These are phyloP conservation scores for Tautogolabrus adspersus DNA, from an alignment of 2,113 vertebrate genomes.

Conservation along the genomic window DNA sequence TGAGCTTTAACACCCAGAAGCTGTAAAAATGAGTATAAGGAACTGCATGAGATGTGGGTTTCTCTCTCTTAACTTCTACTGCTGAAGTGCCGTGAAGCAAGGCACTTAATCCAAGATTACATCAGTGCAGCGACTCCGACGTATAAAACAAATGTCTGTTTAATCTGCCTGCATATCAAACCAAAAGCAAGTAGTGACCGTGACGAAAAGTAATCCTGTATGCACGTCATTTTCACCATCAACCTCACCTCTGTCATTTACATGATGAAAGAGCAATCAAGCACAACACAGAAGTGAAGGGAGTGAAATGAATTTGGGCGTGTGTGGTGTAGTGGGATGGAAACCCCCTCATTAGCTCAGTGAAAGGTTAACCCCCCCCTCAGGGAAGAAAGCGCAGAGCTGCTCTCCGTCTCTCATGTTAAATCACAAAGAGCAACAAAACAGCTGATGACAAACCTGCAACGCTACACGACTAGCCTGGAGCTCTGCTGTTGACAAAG, in stretches of 20 bases:
- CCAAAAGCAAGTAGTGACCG: constrained; percentile 1
- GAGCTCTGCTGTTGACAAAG: constrained; percentile 10
- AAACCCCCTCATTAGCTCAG: constrained; percentile 19
- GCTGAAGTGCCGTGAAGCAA: constrained; percentile 54
- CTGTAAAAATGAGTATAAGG: constrained; percentile 16
- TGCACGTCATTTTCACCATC: background rate
- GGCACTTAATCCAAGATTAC: constrained; percentile 53
- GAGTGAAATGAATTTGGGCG: background rate
- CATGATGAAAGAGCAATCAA: constrained; percentile 26
- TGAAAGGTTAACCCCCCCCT: constrained; percentile 6
- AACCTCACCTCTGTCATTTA: constrained; percentile 4
- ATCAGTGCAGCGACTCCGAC: constrained; percentile 20
- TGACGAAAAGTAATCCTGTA: background rate
- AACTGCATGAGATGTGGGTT: constrained; percentile 7
- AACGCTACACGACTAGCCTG: background rate
- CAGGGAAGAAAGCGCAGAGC: background rate
- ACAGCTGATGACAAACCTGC: constrained; percentile 17
- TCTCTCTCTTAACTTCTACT: constrained; percentile 6
- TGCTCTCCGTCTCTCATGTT: background rate
- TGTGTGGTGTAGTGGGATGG: background rate
- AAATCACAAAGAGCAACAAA: constrained; percentile 9
- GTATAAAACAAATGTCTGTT: background rate
- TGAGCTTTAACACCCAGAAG: background rate
- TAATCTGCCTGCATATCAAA: constrained; percentile 1
- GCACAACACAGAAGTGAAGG: background rate